These are phyloP conservation scores for Epistrophe grossulariae DNA, from an alignment of 2,888 invertebrate species.

Conservation along the genomic window DNA sequence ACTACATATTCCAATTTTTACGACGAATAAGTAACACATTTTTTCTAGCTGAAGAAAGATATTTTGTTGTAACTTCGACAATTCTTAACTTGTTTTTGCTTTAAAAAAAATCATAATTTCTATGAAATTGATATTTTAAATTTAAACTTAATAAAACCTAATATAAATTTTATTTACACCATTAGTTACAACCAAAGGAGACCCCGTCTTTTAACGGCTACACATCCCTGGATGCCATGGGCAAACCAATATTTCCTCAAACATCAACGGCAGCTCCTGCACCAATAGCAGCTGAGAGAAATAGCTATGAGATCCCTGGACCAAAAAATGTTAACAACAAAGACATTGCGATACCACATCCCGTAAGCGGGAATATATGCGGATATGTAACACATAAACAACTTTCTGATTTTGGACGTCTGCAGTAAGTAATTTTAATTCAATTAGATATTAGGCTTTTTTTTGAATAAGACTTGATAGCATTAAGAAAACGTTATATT, in stretches of 20 bases:
- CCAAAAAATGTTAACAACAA: conserved; percentile 58
- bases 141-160: too few species aligned
- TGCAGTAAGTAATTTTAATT: conserved; percentile 63
- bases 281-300: conserved; percentile 12
- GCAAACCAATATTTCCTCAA: conserved; percentile 74
- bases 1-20: too few species aligned
- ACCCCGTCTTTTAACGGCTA: conserved; percentile 74
- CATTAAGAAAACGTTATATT: conserved; percentile 47
- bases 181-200: conserved; percentile 42
- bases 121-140: too few species aligned
- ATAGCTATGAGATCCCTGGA: conserved; percentile 35
- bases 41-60: too few species aligned
- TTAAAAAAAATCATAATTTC: too few species aligned
- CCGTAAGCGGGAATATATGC: conserved; percentile 76
- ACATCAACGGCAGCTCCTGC: conserved; percentile 13
- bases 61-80: too few species aligned
- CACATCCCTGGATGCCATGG: conserved; percentile 77
- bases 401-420: conserved; percentile 79
- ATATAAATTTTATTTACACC: background rate
- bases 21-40: too few species aligned
- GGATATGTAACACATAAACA: conserved; percentile 81
- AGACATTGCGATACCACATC: conserved; percentile 55
- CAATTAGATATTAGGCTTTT: conserved; percentile 42
- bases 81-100: too few species aligned
- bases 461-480: conserved; percentile 66